A percentile compares a stretch with the other conserved stretches of the same genome.
Evolutionary conservation across 2,113 vertebrate genomes (phyloP).

Genomic region (Aspiorhynchus laticeps): DNA sequence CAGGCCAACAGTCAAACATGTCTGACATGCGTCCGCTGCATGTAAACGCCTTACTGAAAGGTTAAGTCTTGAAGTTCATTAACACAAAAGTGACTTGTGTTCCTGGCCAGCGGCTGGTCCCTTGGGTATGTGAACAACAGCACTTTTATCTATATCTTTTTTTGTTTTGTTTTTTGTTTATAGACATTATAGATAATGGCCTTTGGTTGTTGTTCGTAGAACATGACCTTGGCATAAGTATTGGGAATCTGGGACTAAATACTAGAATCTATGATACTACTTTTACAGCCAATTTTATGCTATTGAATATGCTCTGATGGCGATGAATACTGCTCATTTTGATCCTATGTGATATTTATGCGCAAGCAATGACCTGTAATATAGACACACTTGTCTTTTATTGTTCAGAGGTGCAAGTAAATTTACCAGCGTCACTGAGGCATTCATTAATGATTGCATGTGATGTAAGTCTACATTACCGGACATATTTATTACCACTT

Average conservation of each 20-base stretch:
- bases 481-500: constrained; percentile 45
- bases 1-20: constrained; percentile 76
- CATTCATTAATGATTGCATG: constrained; percentile 28
- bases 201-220: not conserved
- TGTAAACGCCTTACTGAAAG: constrained; percentile 75
- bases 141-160: no score
- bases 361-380: constrained; percentile 61
- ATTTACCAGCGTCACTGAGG: constrained; percentile 35
- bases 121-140: not conserved
- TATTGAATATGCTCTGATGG: constrained; percentile 61
- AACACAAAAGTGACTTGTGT: constrained; percentile 58
- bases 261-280: constrained; percentile 16
- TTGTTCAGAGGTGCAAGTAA: constrained; percentile 46
- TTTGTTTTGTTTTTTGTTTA: not conserved
- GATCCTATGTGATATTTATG: constrained; percentile 71
- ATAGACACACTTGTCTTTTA: constrained; percentile 62
- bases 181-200: not conserved
- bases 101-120: constrained; percentile 42
- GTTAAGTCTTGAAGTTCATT: constrained; percentile 67
- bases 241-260: not conserved
- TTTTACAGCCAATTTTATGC: constrained; percentile 39
- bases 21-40: constrained; percentile 76
- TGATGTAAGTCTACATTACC: constrained; percentile 39
- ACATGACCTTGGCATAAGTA: not conserved
- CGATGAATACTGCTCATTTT: constrained; percentile 61